Evolutionary conservation across 2,797 vertebrate species (phyloP), one percentile per base, ranked within the genome.

Genomic region (Luscinia megarhynchos): DNA sequence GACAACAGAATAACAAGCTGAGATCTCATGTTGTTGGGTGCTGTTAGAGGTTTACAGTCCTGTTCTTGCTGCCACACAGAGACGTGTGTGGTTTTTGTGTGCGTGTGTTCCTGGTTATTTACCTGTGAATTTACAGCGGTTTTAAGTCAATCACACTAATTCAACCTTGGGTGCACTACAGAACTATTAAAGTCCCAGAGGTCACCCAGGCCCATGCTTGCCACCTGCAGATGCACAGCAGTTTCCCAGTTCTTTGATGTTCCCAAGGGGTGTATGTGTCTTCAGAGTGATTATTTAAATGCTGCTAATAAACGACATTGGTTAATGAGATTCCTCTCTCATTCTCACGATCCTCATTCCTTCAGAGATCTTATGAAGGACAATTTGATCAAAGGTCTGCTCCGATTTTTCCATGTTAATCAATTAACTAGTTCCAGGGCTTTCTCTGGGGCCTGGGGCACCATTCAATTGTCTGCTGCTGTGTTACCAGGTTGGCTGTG

Each of bases 351-450:
- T 29, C 40, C 40, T 87, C 8, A 21, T 62, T 83, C 58, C n/a
- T 70, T 92, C 73, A 73, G 77, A 50, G 79, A 81, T 57, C 62
- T 93, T 87, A 10, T 15, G 41, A 83, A 89, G 72, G 57, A 80
- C 50, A 87, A 87, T 74, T 77, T 89, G 66, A 87, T 93, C 57
- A 85, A 89, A 94, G 53, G 85, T 57, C 38, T 77, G 27, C 50
- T 92, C 61, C 68, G 41, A 70, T 74, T 94, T 88, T 86, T 64
- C 22, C 53, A 48, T 63, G 34, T 84, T 88, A 86, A 83, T 91
- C 79, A 90, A 87, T 93, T 95, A 83, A 84, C 54, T 57, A 84
- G 76, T 72, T 26, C 64, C n/a, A 76, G 70, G 59, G 46, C 36
- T 73, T 58, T 68, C 48, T 70, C 80, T 70, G 66, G 21, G 58